A percentile compares a stretch with the other conserved stretches of the same genome.
These are phyloP conservation scores for Drosophila acutilabella DNA, from an alignment of 2,888 invertebrate genomes.

Conservation along the genomic window DNA sequence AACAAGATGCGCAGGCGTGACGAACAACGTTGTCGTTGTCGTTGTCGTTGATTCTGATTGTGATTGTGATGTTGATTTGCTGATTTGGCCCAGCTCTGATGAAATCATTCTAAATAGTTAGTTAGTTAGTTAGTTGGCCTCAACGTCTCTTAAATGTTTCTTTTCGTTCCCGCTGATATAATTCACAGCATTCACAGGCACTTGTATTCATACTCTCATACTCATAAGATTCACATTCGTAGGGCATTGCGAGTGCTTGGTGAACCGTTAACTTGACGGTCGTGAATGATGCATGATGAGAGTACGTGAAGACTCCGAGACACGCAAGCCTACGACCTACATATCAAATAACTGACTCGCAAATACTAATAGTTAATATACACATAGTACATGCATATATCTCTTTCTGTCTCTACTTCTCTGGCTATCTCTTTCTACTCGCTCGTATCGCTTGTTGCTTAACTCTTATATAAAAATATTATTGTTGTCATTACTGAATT, in stretches of 20 bases:
- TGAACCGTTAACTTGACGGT: constrained; percentile 56
- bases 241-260: constrained; percentile 38
- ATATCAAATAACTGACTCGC: constrained; percentile 18
- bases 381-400: background rate
- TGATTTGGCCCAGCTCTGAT: constrained; percentile 61
- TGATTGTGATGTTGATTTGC: constrained; percentile 60
- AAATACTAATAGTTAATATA: constrained; percentile 15
- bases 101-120: constrained; percentile 69
- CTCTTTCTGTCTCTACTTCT: background rate
- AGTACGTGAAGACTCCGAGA: constrained; percentile 28
- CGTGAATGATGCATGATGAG: constrained; percentile 60
- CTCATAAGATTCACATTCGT: background rate
- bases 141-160: constrained; percentile 41
- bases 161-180: constrained; percentile 29
- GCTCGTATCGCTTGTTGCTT: background rate
- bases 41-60: constrained; percentile 20
- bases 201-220: constrained; percentile 7
- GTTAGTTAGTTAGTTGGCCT: constrained; percentile 28
- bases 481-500: no score
- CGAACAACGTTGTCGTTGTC: constrained; percentile 35
- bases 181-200: constrained; percentile 21
- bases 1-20: constrained; percentile 29
- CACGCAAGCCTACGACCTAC: constrained; percentile 34
- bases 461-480: no score
- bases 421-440: background rate